Percentiles rank a stretch among this genome's conserved stretches.
These are phyloP conservation scores for Heliocidaris tuberculata DNA, from an alignment of 35 echinoderm and acorn worm genomes.

Conservation along the genomic window DNA sequence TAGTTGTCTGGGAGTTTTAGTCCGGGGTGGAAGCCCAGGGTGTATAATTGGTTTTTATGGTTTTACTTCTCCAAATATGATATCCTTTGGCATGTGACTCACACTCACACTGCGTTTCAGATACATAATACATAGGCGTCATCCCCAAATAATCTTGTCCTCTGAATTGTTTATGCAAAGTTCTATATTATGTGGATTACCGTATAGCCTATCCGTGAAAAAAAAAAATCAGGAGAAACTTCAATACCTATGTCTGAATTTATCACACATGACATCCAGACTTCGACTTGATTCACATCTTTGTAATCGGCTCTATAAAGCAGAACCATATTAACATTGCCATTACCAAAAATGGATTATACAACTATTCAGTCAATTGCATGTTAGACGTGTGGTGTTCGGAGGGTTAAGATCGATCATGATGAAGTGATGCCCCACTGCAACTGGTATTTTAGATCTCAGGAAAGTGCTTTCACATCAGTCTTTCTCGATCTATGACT, in stretches of 20 bases:
- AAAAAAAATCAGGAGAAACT: too few species aligned
- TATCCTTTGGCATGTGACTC: not conserved
- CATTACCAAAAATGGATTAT: too few species aligned
- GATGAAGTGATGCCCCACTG: not conserved
- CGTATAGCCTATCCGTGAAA: not conserved
- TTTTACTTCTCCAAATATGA: not conserved
- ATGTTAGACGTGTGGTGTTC: not conserved
- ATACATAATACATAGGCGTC: not conserved
- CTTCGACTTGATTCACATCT: not conserved
- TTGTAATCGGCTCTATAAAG: not conserved
- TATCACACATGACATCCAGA: too few species aligned
- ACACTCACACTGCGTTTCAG: not conserved
- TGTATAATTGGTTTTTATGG: not conserved
- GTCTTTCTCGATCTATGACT: not conserved
- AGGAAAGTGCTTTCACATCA: constrained; percentile 16
- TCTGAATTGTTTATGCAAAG: not conserved
- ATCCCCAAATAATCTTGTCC: not conserved
- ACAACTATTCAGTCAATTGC: not conserved
- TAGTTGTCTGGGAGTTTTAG: too few species aligned
- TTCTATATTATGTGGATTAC: not conserved
- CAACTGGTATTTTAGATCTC: not conserved
- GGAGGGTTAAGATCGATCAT: not conserved
- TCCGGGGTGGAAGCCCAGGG: too few species aligned
- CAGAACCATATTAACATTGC: not conserved
- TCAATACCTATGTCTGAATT: too few species aligned